phyloP scores from a whole-genome alignment of 2,888 invertebrate species.

The Folsomia manolachei region DNA sequence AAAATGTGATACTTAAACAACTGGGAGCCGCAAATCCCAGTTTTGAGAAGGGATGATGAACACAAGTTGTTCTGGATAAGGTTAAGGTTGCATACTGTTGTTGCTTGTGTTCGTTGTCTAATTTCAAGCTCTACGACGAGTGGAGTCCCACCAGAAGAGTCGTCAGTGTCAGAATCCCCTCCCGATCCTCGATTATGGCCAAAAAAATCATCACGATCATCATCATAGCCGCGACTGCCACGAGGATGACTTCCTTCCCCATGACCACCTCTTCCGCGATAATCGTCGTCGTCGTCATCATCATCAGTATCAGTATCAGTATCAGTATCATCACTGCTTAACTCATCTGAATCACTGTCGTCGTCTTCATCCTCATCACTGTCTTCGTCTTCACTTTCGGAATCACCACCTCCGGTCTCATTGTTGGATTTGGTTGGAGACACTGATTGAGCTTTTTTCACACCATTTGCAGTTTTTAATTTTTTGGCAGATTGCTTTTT shows the following conservation, averaged over 20 bases:
- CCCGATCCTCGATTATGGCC: not conserved
- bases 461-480: too few relatives aligned
- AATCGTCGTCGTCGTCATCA: constrained; percentile 26
- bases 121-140: constrained; percentile 31
- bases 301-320: constrained; percentile 13
- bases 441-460: constrained; percentile 1
- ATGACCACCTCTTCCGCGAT: constrained; percentile 9
- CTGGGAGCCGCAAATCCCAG: not conserved
- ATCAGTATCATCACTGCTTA: constrained; percentile 1
- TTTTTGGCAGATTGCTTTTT: not conserved
- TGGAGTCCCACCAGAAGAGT: constrained; percentile 15
- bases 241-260: not conserved
- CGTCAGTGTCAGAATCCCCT: not conserved
- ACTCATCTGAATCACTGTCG: not conserved
- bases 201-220: constrained; percentile 1
- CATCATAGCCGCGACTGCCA: not conserved
- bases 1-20: not conserved
- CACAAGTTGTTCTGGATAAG: not conserved
- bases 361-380: constrained; percentile 17
- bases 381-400: constrained; percentile 13
- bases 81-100: too few relatives aligned
- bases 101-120: constrained; percentile 26
- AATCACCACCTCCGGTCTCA: not conserved
- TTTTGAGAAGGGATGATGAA: not conserved
- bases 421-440: too few relatives aligned